Conservation (phyloP, 2,888 invertebrate species). For the Rhyacophila evoluta region DNA sequence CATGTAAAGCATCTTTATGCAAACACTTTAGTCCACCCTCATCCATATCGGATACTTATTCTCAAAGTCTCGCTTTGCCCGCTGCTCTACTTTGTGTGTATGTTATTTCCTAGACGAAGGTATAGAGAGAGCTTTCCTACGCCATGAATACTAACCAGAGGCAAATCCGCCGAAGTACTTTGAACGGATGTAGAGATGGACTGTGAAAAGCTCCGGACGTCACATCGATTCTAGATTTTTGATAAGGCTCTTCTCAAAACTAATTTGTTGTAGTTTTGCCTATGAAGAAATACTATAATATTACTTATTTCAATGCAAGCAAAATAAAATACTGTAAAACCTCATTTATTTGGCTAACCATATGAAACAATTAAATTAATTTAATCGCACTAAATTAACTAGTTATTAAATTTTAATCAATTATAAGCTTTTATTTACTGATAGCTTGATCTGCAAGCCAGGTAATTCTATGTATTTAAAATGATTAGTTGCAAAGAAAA, state of each 20-base stretch:
- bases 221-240: conserved; percentile 45
- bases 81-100: conserved; percentile 3
- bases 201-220: conserved; percentile 33
- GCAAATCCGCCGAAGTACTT: conserved; percentile 33
- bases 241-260: background rate
- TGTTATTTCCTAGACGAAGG: background rate
- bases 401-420: no score
- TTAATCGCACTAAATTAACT: no score
- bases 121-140: conserved; percentile 25
- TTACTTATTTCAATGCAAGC: no score
- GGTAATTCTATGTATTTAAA: no score
- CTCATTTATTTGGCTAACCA: no score
- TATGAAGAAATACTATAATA: no score
- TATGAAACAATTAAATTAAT: no score
- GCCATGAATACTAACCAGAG: conserved; percentile 49
- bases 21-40: conserved; percentile 53
- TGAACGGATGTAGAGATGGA: conserved; percentile 8
- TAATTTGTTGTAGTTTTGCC: background rate
- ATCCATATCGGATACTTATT: conserved; percentile 51
- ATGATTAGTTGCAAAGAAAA: no score
- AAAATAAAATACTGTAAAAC: no score
- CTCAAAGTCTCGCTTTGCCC: conserved; percentile 38
- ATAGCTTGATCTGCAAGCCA: no score
- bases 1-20: conserved; percentile 55
- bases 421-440: no score